These are phyloP conservation scores for Sminthurides bifidus DNA, from an alignment of 1,140 invertebrate genomes.

Conservation along the genomic window DNA sequence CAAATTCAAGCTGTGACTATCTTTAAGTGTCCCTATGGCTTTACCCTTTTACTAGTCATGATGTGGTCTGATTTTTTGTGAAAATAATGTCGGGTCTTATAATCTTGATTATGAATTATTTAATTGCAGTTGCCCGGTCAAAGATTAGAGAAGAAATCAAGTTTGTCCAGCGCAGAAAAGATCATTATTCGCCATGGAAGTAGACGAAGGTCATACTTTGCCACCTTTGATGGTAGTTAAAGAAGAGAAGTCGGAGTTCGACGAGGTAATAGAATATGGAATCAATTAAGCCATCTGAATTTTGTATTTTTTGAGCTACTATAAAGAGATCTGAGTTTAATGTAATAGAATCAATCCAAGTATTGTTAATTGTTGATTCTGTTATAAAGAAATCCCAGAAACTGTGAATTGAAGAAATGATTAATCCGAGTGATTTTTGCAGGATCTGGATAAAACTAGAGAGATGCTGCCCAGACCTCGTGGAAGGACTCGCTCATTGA, in stretches of 20 bases:
- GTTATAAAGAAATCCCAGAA: background rate
- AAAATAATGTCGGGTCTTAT: no score
- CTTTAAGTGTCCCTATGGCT: no score
- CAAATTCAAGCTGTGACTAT: no score
- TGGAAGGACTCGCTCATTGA: conserved; percentile 61
- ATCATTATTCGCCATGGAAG: no score
- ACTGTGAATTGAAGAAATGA: background rate
- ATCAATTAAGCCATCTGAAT: background rate
- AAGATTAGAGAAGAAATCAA: no score
- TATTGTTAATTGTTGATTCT: background rate
- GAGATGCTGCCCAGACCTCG: conserved; percentile 70
- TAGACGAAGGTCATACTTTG: no score
- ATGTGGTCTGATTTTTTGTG: no score
- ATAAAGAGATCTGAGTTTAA: background rate
- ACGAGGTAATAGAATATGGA: conserved; percentile 14
- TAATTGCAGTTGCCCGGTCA: no score
- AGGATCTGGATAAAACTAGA: conserved; percentile 45
- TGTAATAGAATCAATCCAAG: background rate
- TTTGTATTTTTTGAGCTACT: background rate
- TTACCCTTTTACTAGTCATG: no score
- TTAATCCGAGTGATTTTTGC: conserved; percentile 16
- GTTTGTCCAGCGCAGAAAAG: no score
- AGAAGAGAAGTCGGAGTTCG: conserved; percentile 23
- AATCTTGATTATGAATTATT: no score
- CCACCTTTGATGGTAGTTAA: conserved; percentile 1